Evolutionary conservation across 2,113 vertebrate genomes (phyloP).

Genomic region (Rhinopomastus cyanomelas): DNA sequence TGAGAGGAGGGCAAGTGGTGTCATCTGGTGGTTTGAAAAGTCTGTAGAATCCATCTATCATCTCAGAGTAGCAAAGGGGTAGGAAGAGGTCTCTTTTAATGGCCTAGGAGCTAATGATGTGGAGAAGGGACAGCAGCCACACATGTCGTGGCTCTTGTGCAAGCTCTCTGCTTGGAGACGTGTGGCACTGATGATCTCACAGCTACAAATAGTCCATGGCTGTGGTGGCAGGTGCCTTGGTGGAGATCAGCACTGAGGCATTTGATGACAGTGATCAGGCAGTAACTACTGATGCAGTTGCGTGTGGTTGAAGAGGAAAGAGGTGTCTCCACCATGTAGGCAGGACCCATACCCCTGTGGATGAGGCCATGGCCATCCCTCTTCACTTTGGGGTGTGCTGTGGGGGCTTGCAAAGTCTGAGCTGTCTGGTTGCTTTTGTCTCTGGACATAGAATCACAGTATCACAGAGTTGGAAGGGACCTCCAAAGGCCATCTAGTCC

Average conservation of each 20-base stretch:
- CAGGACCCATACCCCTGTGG: accelerated
- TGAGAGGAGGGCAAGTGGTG: background rate
- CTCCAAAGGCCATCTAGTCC: too few species aligned
- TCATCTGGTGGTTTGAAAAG: accelerated
- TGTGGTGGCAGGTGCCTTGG: background rate
- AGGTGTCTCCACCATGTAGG: accelerated
- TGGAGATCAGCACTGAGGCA: conserved; percentile 1
- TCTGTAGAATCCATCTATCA: background rate
- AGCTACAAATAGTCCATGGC: conserved; percentile 73
- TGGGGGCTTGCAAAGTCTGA: accelerated
- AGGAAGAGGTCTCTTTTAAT: background rate
- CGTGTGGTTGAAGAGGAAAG: background rate
- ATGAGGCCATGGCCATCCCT: background rate
- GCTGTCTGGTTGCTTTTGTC: background rate
- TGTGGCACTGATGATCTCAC: conserved; percentile 66
- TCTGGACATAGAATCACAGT: too few species aligned
- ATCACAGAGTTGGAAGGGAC: too few species aligned
- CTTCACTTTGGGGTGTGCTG: background rate
- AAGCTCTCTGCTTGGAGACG: conserved; percentile 25
- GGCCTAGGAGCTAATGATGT: background rate
- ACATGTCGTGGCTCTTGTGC: background rate
- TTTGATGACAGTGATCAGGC: background rate
- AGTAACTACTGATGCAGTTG: background rate
- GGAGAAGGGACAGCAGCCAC: conserved; percentile 7
- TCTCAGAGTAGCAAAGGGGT: background rate